These are phyloP conservation scores for Sebastes paucispinis DNA, from an alignment of 2,797 vertebrate genomes.

Conservation along the genomic window DNA sequence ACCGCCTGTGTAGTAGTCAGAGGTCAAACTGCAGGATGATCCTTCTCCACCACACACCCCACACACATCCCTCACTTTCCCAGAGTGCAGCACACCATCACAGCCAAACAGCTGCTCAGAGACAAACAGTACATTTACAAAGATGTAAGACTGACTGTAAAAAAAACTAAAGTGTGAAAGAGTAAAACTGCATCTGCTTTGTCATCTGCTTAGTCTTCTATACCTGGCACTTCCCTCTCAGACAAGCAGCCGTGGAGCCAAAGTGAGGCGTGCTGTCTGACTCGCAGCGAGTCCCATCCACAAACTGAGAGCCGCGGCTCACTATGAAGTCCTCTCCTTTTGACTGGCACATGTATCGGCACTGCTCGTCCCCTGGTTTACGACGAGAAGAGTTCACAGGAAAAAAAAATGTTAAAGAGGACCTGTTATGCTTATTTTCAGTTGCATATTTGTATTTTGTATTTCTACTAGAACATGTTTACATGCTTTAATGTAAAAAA, in stretches of 20 bases:
- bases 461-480: too few species aligned
- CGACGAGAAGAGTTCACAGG: neutral
- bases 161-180: neutral
- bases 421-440: too few species aligned
- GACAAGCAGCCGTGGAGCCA: constrained; percentile 81
- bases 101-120: constrained; percentile 89
- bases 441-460: fast-evolving
- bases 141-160: neutral
- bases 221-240: constrained; percentile 90
- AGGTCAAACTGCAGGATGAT: constrained; percentile 82
- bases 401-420: neutral
- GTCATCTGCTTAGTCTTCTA: neutral
- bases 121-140: constrained; percentile 7
- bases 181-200: neutral
- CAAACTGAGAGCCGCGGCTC: constrained; percentile 87
- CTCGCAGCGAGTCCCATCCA: constrained; percentile 92
- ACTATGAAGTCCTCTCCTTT: constrained; percentile 88
- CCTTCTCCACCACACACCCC: constrained; percentile 90
- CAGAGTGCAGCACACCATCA: constrained; percentile 88
- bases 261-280: constrained; percentile 37
- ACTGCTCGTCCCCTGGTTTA: constrained; percentile 87
- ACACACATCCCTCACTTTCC: constrained; percentile 84
- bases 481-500: too few species aligned
- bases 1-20: constrained; percentile 85
- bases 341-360: constrained; percentile 89